These are phyloP conservation scores for Bombycilla garrulus DNA, from an alignment of 2,113 vertebrate genomes.

Conservation along the genomic window DNA sequence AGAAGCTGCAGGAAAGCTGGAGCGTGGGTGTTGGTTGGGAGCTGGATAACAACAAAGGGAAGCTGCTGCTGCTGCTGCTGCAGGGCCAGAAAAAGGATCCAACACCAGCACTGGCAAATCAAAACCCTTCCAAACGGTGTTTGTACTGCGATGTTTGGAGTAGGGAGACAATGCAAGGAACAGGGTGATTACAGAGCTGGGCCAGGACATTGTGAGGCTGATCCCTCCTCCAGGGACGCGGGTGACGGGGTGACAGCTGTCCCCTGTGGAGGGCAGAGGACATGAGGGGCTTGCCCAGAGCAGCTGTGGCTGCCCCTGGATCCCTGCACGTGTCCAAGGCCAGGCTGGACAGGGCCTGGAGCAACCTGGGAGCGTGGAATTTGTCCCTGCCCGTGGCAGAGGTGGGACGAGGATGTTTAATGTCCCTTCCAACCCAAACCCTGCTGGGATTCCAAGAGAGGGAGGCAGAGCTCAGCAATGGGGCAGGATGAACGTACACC, in stretches of 20 bases:
- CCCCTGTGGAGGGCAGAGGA: background rate
- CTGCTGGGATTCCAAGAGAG: background rate
- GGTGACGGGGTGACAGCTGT: background rate
- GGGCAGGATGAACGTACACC: accelerated
- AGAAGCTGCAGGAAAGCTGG: background rate
- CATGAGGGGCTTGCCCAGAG: background rate
- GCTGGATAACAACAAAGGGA: background rate
- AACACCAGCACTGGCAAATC: background rate
- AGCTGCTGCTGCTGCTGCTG: conserved; percentile 1
- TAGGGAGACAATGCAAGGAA: conserved; percentile 41
- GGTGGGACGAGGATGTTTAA: background rate
- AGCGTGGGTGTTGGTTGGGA: background rate
- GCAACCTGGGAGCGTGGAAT: background rate
- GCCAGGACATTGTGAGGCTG: background rate
- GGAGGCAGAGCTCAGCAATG: background rate
- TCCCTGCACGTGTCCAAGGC: background rate
- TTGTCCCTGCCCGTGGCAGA: background rate
- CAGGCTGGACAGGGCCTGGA: accelerated
- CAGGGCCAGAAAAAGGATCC: conserved; percentile 18
- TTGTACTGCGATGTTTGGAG: background rate
- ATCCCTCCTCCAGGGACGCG: background rate
- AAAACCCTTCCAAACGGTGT: background rate
- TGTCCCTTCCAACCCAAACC: background rate
- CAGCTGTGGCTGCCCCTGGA: background rate
- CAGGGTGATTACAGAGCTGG: conserved; percentile 21